These are phyloP conservation scores for Melanotaenia pygmaea DNA, from an alignment of 2,797 vertebrate genomes.

Conservation along the genomic window DNA sequence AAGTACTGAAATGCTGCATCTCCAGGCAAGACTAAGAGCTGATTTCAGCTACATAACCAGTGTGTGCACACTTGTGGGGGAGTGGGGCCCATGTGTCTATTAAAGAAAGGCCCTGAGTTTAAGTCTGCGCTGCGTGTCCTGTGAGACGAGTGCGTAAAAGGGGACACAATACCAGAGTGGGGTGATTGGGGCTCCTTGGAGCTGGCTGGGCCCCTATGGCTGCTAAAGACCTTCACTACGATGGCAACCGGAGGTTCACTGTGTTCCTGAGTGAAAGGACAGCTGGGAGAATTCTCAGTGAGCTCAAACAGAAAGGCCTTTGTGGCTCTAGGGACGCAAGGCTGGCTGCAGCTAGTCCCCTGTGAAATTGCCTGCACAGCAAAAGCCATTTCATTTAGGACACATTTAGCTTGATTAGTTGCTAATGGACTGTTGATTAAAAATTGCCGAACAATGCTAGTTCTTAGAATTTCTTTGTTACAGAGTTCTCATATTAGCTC, in stretches of 20 bases:
- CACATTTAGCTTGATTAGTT: constrained; percentile 77
- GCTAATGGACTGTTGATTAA: constrained; percentile 76
- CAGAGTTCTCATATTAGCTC: constrained; percentile 27
- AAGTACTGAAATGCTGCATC: constrained; percentile 35
- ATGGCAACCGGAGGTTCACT: constrained; percentile 90
- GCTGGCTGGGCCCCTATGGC: constrained; percentile 83
- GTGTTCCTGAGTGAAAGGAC: constrained; percentile 88
- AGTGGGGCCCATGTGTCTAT: constrained; percentile 71
- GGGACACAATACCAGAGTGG: constrained; percentile 84
- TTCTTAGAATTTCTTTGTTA: constrained; percentile 46
- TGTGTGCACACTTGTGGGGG: constrained; percentile 64
- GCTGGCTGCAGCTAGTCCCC: constrained; percentile 80
- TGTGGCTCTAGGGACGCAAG: constrained; percentile 80
- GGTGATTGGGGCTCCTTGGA: constrained; percentile 84
- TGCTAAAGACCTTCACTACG: constrained; percentile 85
- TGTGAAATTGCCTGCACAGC: constrained; percentile 82
- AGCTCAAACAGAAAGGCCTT: constrained; percentile 87
- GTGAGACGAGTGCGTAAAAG: constrained; percentile 80
- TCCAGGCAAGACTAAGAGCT: constrained; percentile 39
- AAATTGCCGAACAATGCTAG: constrained; percentile 61
- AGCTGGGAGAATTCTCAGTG: constrained; percentile 88
- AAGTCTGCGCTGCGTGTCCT: constrained; percentile 77
- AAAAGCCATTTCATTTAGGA: constrained; percentile 80
- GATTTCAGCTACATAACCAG: constrained; percentile 49
- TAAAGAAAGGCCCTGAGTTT: constrained; percentile 69